Base-by-base conservation (phyloP, 2,888 invertebrate genomes). In the Luperina nickerlii region DNA sequence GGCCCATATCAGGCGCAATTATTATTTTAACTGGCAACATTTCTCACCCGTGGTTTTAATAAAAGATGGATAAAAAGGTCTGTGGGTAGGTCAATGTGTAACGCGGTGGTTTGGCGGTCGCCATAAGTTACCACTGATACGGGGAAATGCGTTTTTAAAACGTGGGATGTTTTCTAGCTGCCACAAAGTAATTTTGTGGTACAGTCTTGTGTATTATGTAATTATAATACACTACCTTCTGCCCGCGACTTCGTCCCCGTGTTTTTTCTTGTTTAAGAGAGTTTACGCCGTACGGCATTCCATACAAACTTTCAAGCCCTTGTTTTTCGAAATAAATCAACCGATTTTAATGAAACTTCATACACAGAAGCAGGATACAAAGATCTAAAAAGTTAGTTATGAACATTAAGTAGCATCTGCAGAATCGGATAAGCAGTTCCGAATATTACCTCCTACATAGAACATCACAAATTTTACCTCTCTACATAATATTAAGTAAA, bases 101-200 rank as follows among this genome's bases (percentile, higher is more conserved):
- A 79, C 8, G 65, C 24, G 65, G 38, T 48, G 57, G 65, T 42
- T 60, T 24, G 13, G 54, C 27, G 45, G 66, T 57, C 60, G 60
- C 79, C 65, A 74, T 82, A 66, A 70, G 62, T 83, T 66, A 70
- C 83, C 66, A 57, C 48, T 78, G 66, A 70, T 70, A 73, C 73
- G 32, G 62, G 38, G n/a, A 76, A 76, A 81, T 81, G 60, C 42
- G 65, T 51, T 70, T 74, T 38, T 24, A 45, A 66, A 81, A 60
- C 51, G 4, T 24, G 6, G 18, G 27, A 18, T 65, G 38, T 13
- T 81, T 45, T 65, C 51, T 73, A 20, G 20, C 73, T 15, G 51
- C 2, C 45, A 57, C 5, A 45, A 66, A 45, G 27, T 27, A 42
- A 45, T 65, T 76, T 65, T 76, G 27, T 48, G 18, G 60, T 45